Conservation (phyloP, 2,797 vertebrate genomes). For the Amblyopsis hoosieri region DNA sequence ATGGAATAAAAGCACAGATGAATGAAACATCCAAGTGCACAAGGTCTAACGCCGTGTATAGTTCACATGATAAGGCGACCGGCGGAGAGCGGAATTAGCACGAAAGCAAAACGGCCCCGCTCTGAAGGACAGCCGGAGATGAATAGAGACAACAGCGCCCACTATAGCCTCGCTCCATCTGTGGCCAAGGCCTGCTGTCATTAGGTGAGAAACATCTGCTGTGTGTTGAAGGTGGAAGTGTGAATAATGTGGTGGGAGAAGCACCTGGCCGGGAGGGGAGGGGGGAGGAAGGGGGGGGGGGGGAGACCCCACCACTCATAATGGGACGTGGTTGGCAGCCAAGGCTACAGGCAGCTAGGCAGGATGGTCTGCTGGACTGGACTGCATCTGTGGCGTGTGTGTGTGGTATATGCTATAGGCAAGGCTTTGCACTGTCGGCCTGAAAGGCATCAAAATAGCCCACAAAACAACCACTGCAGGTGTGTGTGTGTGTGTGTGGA, state of each 20-base stretch:
- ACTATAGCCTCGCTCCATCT: constrained; percentile 41
- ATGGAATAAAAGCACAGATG: too few relatives aligned
- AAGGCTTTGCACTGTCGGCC: too few relatives aligned
- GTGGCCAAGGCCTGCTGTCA: constrained; percentile 52
- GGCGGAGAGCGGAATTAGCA: constrained; percentile 16
- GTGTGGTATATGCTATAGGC: neutral
- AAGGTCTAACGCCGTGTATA: too few relatives aligned
- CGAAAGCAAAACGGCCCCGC: constrained; percentile 11
- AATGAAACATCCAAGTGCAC: too few relatives aligned
- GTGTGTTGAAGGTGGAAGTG: constrained; percentile 69
- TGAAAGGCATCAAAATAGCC: too few relatives aligned
- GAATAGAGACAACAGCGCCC: constrained; percentile 27
- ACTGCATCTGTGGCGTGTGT: constrained; percentile 53
- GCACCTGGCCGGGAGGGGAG: constrained; percentile 59
- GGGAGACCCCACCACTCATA: constrained; percentile 60
- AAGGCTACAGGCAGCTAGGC: constrained; percentile 58
- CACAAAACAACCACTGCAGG: too few relatives aligned
- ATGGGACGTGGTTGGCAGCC: constrained; percentile 58
- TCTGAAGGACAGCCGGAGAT: constrained; percentile 41
- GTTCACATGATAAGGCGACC: too few relatives aligned
- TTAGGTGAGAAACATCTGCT: constrained; percentile 77
- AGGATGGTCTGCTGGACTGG: constrained; percentile 53
- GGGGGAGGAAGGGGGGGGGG: constrained; percentile 34
- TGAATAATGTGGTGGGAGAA: constrained; percentile 72
- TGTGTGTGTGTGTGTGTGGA: too few relatives aligned